Percentiles rank a stretch among this genome's conserved stretches.
phyloP scores from a whole-genome alignment of 35 echinoderm and acorn worm species.

The Amphiura filiformis region DNA sequence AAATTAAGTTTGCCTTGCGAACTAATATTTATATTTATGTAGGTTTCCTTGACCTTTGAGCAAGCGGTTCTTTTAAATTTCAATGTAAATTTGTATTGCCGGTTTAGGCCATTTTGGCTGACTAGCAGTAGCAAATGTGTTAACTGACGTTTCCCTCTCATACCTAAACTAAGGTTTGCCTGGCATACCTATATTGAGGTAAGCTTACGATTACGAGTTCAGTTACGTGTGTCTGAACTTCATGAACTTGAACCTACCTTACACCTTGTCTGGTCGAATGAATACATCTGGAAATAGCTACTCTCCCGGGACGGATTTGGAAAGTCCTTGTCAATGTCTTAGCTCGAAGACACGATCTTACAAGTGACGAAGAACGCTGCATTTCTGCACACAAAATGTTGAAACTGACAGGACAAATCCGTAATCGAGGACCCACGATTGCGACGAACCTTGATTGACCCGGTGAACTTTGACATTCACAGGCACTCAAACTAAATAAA shows the following conservation, averaged over 20 bases:
- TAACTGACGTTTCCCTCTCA: no score
- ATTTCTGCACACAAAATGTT: neutral
- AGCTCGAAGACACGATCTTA: neutral
- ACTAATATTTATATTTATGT: neutral
- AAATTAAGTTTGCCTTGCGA: neutral
- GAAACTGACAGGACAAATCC: no score
- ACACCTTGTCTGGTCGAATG: neutral
- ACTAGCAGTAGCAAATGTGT: neutral
- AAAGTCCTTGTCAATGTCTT: neutral
- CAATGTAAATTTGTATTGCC: no score
- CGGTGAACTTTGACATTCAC: neutral
- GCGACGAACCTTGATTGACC: neutral
- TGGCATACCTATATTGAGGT: neutral
- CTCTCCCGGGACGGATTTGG: no score
- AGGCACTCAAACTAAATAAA: no score
- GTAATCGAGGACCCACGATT: neutral
- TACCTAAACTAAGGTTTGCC: no score
- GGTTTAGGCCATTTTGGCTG: neutral
- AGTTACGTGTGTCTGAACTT: neutral
- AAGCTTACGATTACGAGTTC: neutral
- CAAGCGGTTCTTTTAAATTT: no score
- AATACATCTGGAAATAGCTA: neutral
- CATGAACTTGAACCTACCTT: neutral
- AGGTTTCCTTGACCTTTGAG: neutral
- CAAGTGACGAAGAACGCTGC: neutral